A percentile compares a stretch with the other conserved stretches of the same genome.
phyloP scores from a whole-genome alignment of 2,888 invertebrate species.

The Lepidocyrtoides sp. region DNA sequence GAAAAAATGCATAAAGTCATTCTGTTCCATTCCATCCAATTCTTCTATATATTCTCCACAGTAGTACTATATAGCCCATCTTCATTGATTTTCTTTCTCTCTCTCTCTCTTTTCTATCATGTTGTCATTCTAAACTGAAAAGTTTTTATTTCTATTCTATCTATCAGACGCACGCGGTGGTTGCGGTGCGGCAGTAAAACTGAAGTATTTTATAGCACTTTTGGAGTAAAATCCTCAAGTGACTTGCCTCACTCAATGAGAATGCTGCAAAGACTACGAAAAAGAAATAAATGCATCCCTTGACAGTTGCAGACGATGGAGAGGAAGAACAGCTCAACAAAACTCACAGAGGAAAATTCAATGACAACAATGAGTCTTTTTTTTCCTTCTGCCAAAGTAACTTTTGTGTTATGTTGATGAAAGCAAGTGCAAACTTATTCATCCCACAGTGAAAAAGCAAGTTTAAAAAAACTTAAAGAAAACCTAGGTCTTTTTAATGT shows the following conservation, averaged over 20 bases:
- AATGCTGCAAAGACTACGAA: background rate
- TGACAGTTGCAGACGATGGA: constrained; percentile 45
- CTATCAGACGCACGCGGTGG: background rate
- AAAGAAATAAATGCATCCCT: constrained; percentile 64
- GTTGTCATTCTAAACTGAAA: constrained; percentile 11
- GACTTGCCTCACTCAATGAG: constrained; percentile 38
- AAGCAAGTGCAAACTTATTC: background rate
- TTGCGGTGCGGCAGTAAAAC: background rate
- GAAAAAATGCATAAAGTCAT: constrained; percentile 8
- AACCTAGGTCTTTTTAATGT: background rate
- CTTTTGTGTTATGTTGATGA: constrained; percentile 32
- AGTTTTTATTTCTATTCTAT: constrained; percentile 4
- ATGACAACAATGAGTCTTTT: constrained; percentile 54
- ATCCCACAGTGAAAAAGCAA: background rate
- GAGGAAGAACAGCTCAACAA: background rate
- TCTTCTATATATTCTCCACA: background rate
- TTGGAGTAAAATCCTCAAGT: constrained; percentile 57
- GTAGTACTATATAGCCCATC: background rate
- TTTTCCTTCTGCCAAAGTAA: background rate
- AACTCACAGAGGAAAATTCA: constrained; percentile 41
- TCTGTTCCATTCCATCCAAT: background rate
- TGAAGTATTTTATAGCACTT: constrained; percentile 50
- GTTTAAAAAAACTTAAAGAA: background rate
- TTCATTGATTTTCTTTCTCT: constrained; percentile 20
- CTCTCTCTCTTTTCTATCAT: background rate